A percentile compares a stretch with the other conserved stretches of the same genome.
Evolutionary conservation across 2,797 vertebrate genomes (phyloP).

Genomic region (Syngnathus rostellatus): DNA sequence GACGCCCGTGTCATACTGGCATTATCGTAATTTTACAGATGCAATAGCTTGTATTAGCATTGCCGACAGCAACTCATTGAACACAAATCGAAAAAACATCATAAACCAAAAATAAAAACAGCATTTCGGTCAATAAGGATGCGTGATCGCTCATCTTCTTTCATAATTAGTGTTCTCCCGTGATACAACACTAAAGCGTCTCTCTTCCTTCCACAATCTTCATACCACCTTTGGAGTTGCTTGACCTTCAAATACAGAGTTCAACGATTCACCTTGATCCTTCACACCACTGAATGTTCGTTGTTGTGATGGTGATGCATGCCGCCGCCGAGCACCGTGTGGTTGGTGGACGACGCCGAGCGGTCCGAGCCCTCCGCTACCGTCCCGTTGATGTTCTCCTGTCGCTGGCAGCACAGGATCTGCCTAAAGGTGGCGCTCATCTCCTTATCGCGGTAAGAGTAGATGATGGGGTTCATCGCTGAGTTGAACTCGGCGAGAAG

Average conservation of each 20-base stretch:
- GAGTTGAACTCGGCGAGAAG: slow-evolving; percentile 97
- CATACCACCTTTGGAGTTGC: slow-evolving; percentile 6
- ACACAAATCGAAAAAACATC: slow-evolving; percentile 43
- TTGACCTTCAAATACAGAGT: not conserved
- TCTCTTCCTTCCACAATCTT: slow-evolving; percentile 10
- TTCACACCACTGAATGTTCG: slow-evolving; percentile 89
- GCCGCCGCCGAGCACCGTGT: slow-evolving; percentile 82
- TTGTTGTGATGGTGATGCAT: slow-evolving; percentile 74
- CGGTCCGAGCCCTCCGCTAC: slow-evolving; percentile 85
- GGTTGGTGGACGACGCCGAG: slow-evolving; percentile 91
- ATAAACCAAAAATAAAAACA: slow-evolving; percentile 48
- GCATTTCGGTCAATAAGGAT: slow-evolving; percentile 40
- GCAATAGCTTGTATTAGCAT: slow-evolving; percentile 65
- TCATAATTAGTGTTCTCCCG: not conserved
- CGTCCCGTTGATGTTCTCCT: slow-evolving; percentile 80
- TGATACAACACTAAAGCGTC: not conserved
- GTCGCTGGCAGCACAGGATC: slow-evolving; percentile 93
- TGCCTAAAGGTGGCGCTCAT: slow-evolving; percentile 97
- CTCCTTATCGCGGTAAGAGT: slow-evolving; percentile 98
- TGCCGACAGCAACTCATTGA: slow-evolving; percentile 33
- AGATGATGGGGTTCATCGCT: slow-evolving; percentile 99
- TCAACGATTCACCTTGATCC: slow-evolving; percentile 10
- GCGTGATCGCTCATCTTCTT: slow-evolving; percentile 25
- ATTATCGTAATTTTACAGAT: slow-evolving; percentile 58
- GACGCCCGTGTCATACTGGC: slow-evolving; percentile 40